Evolutionary conservation across 2,888 invertebrate genomes (phyloP).

Genomic region (Fabriciana adippe): DNA sequence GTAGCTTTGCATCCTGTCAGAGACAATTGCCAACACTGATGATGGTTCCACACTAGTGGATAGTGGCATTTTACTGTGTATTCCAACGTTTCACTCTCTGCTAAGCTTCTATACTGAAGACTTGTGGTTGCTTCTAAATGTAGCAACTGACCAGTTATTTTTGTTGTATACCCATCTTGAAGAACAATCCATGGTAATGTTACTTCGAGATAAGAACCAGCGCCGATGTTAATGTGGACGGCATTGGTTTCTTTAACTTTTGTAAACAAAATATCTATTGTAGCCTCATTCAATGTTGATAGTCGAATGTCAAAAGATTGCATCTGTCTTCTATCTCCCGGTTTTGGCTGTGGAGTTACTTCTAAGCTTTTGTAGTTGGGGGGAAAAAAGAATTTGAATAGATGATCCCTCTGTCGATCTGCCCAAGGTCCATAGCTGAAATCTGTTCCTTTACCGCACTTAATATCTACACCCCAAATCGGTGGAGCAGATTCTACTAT

Average conservation of each 20-base stretch:
- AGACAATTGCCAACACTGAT: conserved; percentile 96
- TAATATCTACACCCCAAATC: conserved; percentile 97
- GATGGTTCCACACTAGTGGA: conserved; percentile 97
- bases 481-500: conserved; percentile 96
- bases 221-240: conserved; percentile 96
- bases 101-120: conserved; percentile 94
- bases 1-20: conserved; percentile 97
- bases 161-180: conserved; percentile 93
- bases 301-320: conserved; percentile 96
- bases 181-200: conserved; percentile 96
- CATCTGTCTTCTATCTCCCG: conserved; percentile 93
- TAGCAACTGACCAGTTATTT: conserved; percentile 95
- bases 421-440: conserved; percentile 99
- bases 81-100: conserved; percentile 97
- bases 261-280: conserved; percentile 97
- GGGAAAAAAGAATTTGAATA: conserved; percentile 98
- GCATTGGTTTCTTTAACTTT: conserved; percentile 97
- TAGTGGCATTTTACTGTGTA: conserved; percentile 94
- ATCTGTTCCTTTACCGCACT: conserved; percentile 96
- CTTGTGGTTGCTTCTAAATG: conserved; percentile 98
- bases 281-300: conserved; percentile 94
- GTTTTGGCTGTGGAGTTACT: conserved; percentile 90
- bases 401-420: conserved; percentile 96
- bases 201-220: conserved; percentile 98
- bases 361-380: conserved; percentile 91